Percentiles rank a stretch among this genome's conserved stretches.
Conservation (phyloP, 2,888 invertebrate genomes). For the Oxyteleia sp. region DNA sequence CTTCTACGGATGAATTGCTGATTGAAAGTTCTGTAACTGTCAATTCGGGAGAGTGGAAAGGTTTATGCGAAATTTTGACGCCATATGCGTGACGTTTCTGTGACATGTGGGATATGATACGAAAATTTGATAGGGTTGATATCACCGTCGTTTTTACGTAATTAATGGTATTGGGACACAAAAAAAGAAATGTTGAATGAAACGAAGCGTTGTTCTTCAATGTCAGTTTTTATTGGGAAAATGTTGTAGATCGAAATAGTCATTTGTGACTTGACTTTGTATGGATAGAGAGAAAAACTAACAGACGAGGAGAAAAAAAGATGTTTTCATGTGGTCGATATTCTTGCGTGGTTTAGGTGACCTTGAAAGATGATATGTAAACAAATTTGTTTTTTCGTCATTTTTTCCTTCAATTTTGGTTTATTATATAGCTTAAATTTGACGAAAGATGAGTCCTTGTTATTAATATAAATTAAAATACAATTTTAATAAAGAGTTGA, state of each 20-base stretch:
- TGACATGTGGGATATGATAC: constrained; percentile 34
- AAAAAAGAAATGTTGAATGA: background rate
- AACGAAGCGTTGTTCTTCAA: background rate
- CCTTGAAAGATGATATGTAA: too few species aligned
- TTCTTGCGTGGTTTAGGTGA: too few species aligned
- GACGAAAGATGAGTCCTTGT: too few species aligned
- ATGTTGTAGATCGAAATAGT: too few species aligned
- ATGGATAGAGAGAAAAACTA: background rate
- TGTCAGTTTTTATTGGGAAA: too few species aligned
- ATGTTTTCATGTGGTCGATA: too few species aligned
- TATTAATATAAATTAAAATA: too few species aligned
- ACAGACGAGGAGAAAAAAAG: background rate
- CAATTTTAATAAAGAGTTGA: too few species aligned
- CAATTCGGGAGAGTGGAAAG: constrained; percentile 9
- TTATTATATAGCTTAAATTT: too few species aligned
- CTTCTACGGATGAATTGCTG: constrained; percentile 29
- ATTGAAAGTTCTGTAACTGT: constrained; percentile 30
- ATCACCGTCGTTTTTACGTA: constrained; percentile 14
- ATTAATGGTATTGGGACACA: constrained; percentile 12
- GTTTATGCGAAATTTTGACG: constrained; percentile 45
- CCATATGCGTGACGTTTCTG: constrained; percentile 42
- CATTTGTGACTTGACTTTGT: background rate
- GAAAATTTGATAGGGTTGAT: constrained; percentile 35
- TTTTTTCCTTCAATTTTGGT: too few species aligned
- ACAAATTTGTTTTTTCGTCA: too few species aligned